Conservation (phyloP, 1,140 invertebrate species). For the Trialeurodes vaporariorum region DNA sequence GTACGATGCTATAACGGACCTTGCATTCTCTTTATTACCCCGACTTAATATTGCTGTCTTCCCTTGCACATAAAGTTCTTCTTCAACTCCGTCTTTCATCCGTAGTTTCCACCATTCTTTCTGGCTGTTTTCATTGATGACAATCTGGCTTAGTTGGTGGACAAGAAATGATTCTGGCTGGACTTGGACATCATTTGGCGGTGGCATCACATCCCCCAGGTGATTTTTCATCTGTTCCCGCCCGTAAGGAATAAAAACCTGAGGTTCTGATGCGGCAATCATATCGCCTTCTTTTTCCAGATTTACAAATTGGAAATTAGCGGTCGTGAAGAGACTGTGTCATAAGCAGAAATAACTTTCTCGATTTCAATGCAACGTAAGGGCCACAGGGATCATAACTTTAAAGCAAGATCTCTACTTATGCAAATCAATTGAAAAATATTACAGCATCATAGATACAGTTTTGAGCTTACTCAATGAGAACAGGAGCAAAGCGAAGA, state of each 20-base stretch:
- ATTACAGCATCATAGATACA: no score
- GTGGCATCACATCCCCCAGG: constrained; percentile 47
- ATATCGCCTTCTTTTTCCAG: constrained; percentile 44
- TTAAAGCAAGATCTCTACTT: no score
- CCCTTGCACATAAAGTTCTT: constrained; percentile 79
- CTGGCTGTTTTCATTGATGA: constrained; percentile 41
- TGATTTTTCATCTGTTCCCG: constrained; percentile 63
- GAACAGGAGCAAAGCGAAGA: no score
- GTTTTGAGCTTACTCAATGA: no score
- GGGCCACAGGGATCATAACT: no score
- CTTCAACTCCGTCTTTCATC: constrained; percentile 42
- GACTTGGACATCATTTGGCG: constrained; percentile 33
- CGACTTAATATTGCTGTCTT: constrained; percentile 60
- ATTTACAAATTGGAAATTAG: constrained; percentile 24
- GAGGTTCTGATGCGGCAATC: constrained; percentile 68
- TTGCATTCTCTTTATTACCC: constrained; percentile 23
- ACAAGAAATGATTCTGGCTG: constrained; percentile 46
- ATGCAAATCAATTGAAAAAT: no score
- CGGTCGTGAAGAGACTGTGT: no score
- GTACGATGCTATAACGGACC: constrained; percentile 35
- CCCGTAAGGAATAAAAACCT: constrained; percentile 82
- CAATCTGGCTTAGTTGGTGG: constrained; percentile 58
- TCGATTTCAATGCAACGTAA: no score
- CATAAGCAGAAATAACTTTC: no score
- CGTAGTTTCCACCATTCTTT: constrained; percentile 26